Evolutionary conservation across 2,888 invertebrate genomes (phyloP).

Genomic region (Lordiphosa andalusiaca): DNA sequence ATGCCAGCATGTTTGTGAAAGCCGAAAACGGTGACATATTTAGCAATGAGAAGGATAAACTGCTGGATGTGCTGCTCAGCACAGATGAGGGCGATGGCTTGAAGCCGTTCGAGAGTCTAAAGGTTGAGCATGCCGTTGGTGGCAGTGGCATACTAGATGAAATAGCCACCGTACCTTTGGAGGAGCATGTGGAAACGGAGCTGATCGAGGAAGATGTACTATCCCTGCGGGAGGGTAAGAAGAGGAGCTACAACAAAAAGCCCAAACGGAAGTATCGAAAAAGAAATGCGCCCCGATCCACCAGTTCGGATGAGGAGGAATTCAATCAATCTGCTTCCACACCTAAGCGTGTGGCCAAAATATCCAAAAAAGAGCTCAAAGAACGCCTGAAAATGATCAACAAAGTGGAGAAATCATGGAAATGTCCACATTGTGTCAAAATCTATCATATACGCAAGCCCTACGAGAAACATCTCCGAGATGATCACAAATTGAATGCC

Average conservation of each 20-base stretch:
- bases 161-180: constrained; percentile 69
- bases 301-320: constrained; percentile 14
- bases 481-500: constrained; percentile 71
- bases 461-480: constrained; percentile 76
- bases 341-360: constrained; percentile 66
- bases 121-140: constrained; percentile 49
- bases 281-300: constrained; percentile 33
- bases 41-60: constrained; percentile 71
- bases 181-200: constrained; percentile 47
- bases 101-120: constrained; percentile 62
- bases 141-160: constrained; percentile 62
- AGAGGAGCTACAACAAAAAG: constrained; percentile 25
- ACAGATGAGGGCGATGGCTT: constrained; percentile 51
- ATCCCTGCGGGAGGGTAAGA: constrained; percentile 44
- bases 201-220: constrained; percentile 66
- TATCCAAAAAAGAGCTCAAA: constrained; percentile 69
- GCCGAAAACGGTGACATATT: constrained; percentile 71
- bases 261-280: constrained; percentile 62
- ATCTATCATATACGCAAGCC: constrained; percentile 78
- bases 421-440: constrained; percentile 77
- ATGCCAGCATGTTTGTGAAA: constrained; percentile 62
- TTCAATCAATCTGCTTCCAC: constrained; percentile 6
- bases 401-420: constrained; percentile 74
- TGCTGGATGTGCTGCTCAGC: constrained; percentile 68
- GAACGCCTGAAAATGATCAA: constrained; percentile 72